Evolutionary conservation across 2,113 vertebrate species (phyloP).

Genomic region (Galeopterus variegatus): DNA sequence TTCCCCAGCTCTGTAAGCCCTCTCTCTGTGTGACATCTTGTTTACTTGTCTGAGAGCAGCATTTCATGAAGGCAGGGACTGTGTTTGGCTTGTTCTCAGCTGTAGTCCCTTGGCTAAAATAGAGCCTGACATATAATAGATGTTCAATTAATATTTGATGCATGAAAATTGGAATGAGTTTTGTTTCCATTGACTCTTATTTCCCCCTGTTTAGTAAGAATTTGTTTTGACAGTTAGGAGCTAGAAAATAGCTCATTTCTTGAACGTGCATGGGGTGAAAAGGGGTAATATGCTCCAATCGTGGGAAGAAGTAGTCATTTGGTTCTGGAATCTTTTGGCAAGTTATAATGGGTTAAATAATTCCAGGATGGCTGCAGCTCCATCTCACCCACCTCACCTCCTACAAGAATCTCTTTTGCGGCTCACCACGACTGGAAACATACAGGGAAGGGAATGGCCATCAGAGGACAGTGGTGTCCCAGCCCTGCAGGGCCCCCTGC

Average conservation of each 20-base stretch:
- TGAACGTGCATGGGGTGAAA: not conserved
- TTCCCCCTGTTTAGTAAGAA: not conserved
- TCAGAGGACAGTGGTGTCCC: not conserved
- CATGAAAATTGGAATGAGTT: not conserved
- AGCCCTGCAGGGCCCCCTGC: not conserved
- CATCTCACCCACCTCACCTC: too few relatives aligned
- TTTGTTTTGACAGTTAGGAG: not conserved
- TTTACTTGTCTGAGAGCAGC: not conserved
- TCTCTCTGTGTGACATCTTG: not conserved
- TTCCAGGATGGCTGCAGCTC: not conserved
- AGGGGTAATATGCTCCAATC: not conserved
- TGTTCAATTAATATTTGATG: not conserved
- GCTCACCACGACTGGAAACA: too few relatives aligned
- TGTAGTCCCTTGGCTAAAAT: not conserved
- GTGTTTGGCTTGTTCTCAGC: not conserved
- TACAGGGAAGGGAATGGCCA: too few relatives aligned
- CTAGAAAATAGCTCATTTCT: not conserved
- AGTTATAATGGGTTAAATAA: not conserved
- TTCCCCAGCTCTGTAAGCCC: not conserved
- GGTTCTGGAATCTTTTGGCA: not conserved
- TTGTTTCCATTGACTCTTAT: not conserved
- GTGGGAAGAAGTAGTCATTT: not conserved
- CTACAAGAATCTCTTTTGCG: too few relatives aligned
- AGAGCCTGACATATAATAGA: not conserved
- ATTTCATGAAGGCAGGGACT: not conserved